These are phyloP conservation scores for Perognathus longimembris DNA, from an alignment of 2,113 vertebrate species.

Conservation along the genomic window DNA sequence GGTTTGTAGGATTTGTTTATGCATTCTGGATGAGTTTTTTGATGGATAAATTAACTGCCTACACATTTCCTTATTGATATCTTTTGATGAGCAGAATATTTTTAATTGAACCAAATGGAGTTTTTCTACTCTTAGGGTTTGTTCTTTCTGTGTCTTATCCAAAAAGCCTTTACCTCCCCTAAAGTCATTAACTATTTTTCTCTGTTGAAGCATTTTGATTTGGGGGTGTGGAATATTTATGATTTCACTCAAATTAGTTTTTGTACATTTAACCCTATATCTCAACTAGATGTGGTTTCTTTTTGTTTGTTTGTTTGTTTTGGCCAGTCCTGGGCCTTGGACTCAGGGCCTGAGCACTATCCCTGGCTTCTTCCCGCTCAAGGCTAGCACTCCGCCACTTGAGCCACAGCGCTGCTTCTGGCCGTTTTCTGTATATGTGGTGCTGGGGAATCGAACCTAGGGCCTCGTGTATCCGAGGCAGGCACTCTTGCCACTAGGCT, in stretches of 20 bases:
- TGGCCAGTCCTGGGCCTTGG: too few species aligned
- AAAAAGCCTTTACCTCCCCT: neutral
- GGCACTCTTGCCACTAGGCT: too few species aligned
- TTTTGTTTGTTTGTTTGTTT: too few species aligned
- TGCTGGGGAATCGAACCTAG: too few species aligned
- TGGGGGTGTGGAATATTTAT: neutral
- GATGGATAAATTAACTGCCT: neutral
- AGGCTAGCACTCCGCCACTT: too few species aligned
- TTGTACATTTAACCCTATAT: neutral
- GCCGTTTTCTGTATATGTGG: too few species aligned
- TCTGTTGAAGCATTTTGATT: slow-evolving; percentile 8
- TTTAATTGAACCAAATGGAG: neutral
- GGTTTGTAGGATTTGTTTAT: slow-evolving; percentile 10
- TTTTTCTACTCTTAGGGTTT: neutral
- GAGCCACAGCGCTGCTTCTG: too few species aligned
- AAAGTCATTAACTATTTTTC: neutral
- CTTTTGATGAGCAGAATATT: slow-evolving; percentile 1
- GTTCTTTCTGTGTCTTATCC: slow-evolving; percentile 13
- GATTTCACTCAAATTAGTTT: slow-evolving; percentile 7
- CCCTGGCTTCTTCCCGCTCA: too few species aligned
- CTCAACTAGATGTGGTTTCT: too few species aligned
- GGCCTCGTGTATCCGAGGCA: too few species aligned
- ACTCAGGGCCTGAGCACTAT: neutral
- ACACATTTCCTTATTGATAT: neutral
- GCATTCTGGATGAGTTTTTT: neutral